These are phyloP conservation scores for Nephrocerus scutellatus DNA, from an alignment of 2,888 invertebrate species.

Conservation along the genomic window DNA sequence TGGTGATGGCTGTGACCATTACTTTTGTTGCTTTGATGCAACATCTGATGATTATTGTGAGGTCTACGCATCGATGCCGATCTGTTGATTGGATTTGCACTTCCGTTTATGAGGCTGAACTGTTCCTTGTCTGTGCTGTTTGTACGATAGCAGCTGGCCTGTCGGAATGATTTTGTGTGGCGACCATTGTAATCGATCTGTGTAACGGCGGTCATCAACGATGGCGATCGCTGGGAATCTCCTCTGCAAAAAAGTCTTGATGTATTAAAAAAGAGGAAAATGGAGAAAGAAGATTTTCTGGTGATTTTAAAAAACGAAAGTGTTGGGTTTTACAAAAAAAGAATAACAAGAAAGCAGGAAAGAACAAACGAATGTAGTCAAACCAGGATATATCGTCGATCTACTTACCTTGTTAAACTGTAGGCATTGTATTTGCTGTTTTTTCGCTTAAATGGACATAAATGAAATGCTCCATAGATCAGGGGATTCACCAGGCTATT, in stretches of 20 bases:
- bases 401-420: slow-evolving; percentile 41
- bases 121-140: slow-evolving; percentile 31
- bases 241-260: slow-evolving; percentile 32
- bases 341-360: not conserved
- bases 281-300: not conserved
- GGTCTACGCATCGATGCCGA: slow-evolving; percentile 31
- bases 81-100: slow-evolving; percentile 27
- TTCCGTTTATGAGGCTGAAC: not conserved
- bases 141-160: slow-evolving; percentile 40
- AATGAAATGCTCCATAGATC: slow-evolving; percentile 83
- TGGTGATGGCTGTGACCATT: no score
- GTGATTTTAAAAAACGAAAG: not conserved
- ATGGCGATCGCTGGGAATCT: slow-evolving; percentile 45
- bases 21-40: no score
- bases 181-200: slow-evolving; percentile 41
- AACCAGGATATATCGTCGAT: no score
- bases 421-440: slow-evolving; percentile 34
- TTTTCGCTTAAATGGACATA: slow-evolving; percentile 57
- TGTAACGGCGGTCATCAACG: slow-evolving; percentile 46
- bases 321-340: not conserved
- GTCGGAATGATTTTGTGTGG: slow-evolving; percentile 38
- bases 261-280: slow-evolving; percentile 3
- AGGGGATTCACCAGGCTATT: slow-evolving; percentile 80
- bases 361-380: not conserved
- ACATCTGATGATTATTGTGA: slow-evolving; percentile 23